Base-by-base conservation (phyloP, 92 coral and sea anemone genomes). In the Epizoanthus ramosus region DNA sequence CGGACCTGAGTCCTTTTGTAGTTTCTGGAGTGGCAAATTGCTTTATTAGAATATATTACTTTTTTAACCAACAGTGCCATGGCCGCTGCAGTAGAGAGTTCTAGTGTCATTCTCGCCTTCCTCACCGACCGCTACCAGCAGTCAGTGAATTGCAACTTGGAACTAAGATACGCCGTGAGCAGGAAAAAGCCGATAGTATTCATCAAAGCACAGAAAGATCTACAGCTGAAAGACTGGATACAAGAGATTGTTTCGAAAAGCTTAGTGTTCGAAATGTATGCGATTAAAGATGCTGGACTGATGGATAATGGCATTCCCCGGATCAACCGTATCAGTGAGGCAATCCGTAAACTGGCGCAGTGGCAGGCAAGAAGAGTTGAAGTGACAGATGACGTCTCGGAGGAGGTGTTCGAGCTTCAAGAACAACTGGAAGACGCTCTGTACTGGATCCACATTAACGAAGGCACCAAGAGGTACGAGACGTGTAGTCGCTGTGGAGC, bases 1-100 rank as follows among this genome's bases (percentile, higher is more conserved):
- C 43, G 43, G 43, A 6, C 6, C 43, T 28, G 31, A 37, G 43
- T 37, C 43, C 6, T 37, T 37, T 37, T 37, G 3, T 37, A 37
- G 43, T 37, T 37, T 37, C 43, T 37, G 43, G 43, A 37, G 43
- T 37, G 5, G 5, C 5, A 37, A 37, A 50, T 12, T 50, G 14
- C 8, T 50, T 50, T 0, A 50, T 10, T 12, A 9, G 10, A 50
- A 50, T 43, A 12, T 50, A 50, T 50, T 65, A 41, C 3, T 28
- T 10, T 39, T 39, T 65, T 61, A 2, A 60, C 61, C 47, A 54
- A 41, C 58, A 90, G 89, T 50, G 93, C 96, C 57, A 92, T 92
- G 96, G 96, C 96, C 53, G 86, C 90, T n/a, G 96, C 96, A 22
- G 96, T 92, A 47, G 96, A 92, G 88, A 90, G 84, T 80, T 90